A percentile compares a stretch with the other conserved stretches of the same genome.
Evolutionary conservation across 1,140 invertebrate genomes (phyloP).

Genomic region (Vollenhovia emeryi): DNA sequence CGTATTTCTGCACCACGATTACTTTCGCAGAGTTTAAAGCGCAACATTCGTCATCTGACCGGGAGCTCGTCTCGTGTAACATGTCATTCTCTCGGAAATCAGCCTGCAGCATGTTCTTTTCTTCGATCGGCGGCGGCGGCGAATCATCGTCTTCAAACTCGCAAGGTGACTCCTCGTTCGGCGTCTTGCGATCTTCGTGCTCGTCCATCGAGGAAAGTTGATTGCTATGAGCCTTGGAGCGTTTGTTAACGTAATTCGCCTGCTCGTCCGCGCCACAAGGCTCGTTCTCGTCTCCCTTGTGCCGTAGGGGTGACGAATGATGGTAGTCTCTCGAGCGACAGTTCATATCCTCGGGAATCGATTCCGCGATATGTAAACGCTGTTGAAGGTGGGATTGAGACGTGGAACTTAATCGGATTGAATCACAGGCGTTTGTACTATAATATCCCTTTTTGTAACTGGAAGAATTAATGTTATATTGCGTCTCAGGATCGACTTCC

Average conservation of each 20-base stretch:
- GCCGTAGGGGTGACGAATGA: conserved; percentile 13
- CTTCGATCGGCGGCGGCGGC: not conserved
- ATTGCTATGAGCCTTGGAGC: conserved; percentile 31
- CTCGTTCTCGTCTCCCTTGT: conserved; percentile 26
- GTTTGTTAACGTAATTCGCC: conserved; percentile 42
- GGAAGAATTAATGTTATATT: conserved; percentile 64
- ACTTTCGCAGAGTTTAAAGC: conserved; percentile 24
- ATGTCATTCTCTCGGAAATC: conserved; percentile 56
- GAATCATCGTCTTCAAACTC: conserved; percentile 26
- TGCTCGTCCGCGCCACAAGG: not conserved
- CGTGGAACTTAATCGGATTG: conserved; percentile 70
- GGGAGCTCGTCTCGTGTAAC: conserved; percentile 42
- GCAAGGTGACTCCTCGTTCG: conserved; percentile 42
- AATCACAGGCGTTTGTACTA: conserved; percentile 75
- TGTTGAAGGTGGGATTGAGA: conserved; percentile 57
- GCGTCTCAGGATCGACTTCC: conserved; percentile 60
- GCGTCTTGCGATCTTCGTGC: not conserved
- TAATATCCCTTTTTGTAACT: conserved; percentile 69
- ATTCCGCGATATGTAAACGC: conserved; percentile 55
- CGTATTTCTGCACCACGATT: conserved; percentile 46
- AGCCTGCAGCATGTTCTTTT: conserved; percentile 70
- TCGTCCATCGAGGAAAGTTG: conserved; percentile 17
- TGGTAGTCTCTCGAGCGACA: conserved; percentile 42
- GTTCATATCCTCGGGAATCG: conserved; percentile 25
- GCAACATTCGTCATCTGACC: conserved; percentile 39